Evolutionary conservation across 1,140 invertebrate genomes (phyloP).

Genomic region (Wiebesia pumilae): DNA sequence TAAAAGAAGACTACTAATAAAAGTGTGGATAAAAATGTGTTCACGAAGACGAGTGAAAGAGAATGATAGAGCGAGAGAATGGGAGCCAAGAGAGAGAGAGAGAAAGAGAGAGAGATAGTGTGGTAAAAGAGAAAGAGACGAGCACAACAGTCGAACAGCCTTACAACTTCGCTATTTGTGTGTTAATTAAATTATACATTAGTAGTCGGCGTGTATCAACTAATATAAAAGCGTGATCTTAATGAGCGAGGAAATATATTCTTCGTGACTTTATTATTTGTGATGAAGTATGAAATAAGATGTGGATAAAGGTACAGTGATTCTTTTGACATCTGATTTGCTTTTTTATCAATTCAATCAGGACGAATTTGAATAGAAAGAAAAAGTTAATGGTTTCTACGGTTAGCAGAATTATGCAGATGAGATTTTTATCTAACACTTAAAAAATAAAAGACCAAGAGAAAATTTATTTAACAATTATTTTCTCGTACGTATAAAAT

Average conservation of each 20-base stretch:
- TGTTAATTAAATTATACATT: slow-evolving; percentile 68
- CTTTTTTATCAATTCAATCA: too few relatives aligned
- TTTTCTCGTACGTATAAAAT: too few relatives aligned
- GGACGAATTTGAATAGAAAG: too few relatives aligned
- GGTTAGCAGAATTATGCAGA: slow-evolving; percentile 58
- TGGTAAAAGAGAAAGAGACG: background rate
- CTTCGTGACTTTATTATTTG: slow-evolving; percentile 20
- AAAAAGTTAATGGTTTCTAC: background rate
- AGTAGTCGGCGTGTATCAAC: background rate
- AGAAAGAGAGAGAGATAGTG: background rate
- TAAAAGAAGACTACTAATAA: too few relatives aligned
- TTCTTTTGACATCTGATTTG: background rate
- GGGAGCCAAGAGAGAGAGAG: background rate
- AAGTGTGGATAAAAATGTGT: too few relatives aligned
- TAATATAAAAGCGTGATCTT: slow-evolving; percentile 18
- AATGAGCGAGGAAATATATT: slow-evolving; percentile 6
- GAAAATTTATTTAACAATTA: too few relatives aligned
- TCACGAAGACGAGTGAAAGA: too few relatives aligned
- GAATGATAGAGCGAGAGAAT: background rate
- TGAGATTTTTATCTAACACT: slow-evolving; percentile 51
- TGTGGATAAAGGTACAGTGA: background rate
- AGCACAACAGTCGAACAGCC: too few relatives aligned
- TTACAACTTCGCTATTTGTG: slow-evolving; percentile 19
- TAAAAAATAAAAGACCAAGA: slow-evolving; percentile 33
- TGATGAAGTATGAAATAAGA: too few relatives aligned